Conservation (phyloP, 2,888 invertebrate genomes). For the Neoitamus cyanurus region DNA sequence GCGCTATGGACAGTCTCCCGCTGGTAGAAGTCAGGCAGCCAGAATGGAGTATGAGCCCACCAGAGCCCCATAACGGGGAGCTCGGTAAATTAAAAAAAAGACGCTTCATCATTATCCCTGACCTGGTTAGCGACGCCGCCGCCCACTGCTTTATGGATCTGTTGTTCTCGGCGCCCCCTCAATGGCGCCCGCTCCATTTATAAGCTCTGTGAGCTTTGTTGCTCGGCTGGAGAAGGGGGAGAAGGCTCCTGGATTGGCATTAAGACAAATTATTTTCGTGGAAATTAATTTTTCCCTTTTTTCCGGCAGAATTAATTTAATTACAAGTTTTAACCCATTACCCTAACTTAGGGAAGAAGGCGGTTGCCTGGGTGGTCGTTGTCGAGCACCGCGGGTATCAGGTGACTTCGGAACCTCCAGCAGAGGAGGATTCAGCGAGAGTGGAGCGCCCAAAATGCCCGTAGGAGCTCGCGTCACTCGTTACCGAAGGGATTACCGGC, state of each 20-base stretch:
- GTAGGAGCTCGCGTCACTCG: neutral
- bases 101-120: conserved; percentile 23
- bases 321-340: conserved; percentile 37
- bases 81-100: conserved; percentile 23
- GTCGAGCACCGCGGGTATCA: neutral
- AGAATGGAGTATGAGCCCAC: neutral
- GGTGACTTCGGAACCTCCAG: conserved; percentile 9
- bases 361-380: neutral
- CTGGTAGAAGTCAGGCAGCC: neutral
- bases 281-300: conserved; percentile 41
- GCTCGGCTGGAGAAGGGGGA: neutral
- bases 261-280: conserved; percentile 39
- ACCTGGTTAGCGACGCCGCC: conserved; percentile 10
- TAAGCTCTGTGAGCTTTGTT: neutral
- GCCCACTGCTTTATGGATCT: conserved; percentile 23
- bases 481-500: conserved; percentile 17
- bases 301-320: conserved; percentile 39
- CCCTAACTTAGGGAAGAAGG: neutral
- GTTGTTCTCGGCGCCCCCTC: neutral
- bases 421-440: neutral
- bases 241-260: neutral
- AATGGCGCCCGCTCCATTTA: neutral
- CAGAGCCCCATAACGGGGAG: neutral
- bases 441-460: neutral
- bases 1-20: neutral